Base-by-base conservation (phyloP, 2,888 invertebrate genomes). In the Lithophane semibrunnea region DNA sequence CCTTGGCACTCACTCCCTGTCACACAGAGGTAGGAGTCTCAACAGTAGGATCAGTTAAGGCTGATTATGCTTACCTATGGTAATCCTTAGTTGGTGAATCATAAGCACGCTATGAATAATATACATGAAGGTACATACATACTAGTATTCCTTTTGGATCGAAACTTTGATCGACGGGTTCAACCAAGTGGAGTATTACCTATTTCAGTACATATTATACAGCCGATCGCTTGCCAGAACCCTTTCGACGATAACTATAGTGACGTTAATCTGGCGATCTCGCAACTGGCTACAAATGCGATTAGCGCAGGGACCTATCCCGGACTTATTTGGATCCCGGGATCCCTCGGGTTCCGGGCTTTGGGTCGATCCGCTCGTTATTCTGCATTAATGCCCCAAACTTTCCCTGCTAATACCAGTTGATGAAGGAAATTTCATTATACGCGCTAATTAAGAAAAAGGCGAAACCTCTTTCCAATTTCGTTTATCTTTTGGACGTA, bases 371-470 rank as follows among this genome's bases (percentile, higher is more conserved):
- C 93, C 93, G 94, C 91, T 92, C 93, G 93, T 95, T 95, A 95
- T 93, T 95, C 92, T 91, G 92, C 94, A 94, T 95, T 96, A 95
- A 95, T 93, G 93, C 92, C 90, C 91, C 87, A 91, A 96, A 95
- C 92, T 95, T 95, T 92, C 91, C 91, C 91, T 89, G 90, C 90
- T 92, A 92, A 93, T 92, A 92, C 91, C 91, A 88, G 86, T 90
- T 94, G 93, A 95, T 94, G 93, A 94, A 91, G 91, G 92, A 93
- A 94, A 92, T 92, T 93, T 90, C 86, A 90, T 90, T 91, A 92
- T 89, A 84, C 86, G 79, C 86, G 88, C 92, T 94, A 93, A 94
- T 94, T 93, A 92, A 88, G 87, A 91, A 92, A 91, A 92, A 91
- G 87, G 87, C 81, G 69, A 71, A 74, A 82, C 77, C 81, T 81